These are phyloP conservation scores for Mylabris phalerata DNA, from an alignment of 1,140 invertebrate genomes.

Conservation along the genomic window DNA sequence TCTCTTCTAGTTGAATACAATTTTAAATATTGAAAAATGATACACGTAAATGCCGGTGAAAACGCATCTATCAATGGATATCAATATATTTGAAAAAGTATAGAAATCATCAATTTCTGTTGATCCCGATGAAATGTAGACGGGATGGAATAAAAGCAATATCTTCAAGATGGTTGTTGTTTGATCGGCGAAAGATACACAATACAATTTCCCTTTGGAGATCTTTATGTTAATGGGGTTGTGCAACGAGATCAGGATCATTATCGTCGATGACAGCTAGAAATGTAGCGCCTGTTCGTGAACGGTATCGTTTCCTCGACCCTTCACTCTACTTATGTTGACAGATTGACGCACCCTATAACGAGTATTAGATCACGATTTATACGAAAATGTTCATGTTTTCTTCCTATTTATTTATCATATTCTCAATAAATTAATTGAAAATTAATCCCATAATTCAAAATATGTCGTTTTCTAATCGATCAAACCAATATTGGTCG, in stretches of 20 bases:
- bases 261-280: conserved; percentile 19
- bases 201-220: background rate
- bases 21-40: too few species aligned
- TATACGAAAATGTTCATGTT: too few species aligned
- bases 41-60: too few species aligned
- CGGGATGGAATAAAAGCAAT: conserved; percentile 1
- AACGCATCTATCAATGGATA: too few species aligned
- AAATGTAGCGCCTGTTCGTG: conserved; percentile 10
- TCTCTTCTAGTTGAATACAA: too few species aligned
- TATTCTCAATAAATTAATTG: too few species aligned
- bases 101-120: background rate
- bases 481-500: too few species aligned
- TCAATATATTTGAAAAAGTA: background rate
- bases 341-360: conserved; percentile 25
- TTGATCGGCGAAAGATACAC: background rate
- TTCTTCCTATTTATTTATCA: too few species aligned
- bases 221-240: conserved; percentile 17
- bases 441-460: too few species aligned
- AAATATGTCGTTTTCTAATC: too few species aligned
- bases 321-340: conserved; percentile 12
- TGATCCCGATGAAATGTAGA: background rate
- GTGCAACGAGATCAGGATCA: conserved; percentile 15
- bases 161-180: background rate
- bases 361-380: conserved; percentile 12
- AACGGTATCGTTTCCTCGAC: conserved; percentile 5